Base-by-base conservation (phyloP, 2,113 vertebrate species). In the Chloropsis hardwickii region DNA sequence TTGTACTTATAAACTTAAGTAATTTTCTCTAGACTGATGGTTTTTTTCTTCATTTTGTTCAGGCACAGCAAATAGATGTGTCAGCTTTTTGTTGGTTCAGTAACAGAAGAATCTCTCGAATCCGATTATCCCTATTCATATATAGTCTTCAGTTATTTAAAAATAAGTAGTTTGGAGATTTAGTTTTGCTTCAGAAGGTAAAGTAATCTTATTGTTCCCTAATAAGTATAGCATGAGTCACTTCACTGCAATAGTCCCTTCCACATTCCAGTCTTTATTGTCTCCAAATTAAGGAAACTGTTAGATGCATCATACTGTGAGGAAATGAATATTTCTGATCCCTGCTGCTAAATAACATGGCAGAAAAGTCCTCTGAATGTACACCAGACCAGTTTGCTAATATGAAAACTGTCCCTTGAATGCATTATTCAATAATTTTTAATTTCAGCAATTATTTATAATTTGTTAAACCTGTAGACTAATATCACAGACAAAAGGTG, bases 81-180 rank as follows among this genome's bases (percentile, higher is more conserved):
- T 95, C 76, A 87, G 64, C 78, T 47, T 93, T 96, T 66, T 94
- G 62, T 90, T 89, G 60, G 80, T 94, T 93, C 82, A 85, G 70
- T 94, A 83, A 93, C 61, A 90, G 50, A 88, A 94, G 94, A 96
- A 92, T 76, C 77, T 90, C 35, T 91, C 45, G 71, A 94, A 96
- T 95, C 79, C 39, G 37, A 95, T 97, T 97, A 97, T 85, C 91
- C 86, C 91, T 80, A 92, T 94, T 93, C 11, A 2, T 91, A 78
- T 47, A 39, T 45, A 93, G 66, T 92, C 90, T 95, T 60, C 19
- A 87, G 47, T 94, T 96, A 81, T 97, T 96, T 80, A 96, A 96
- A 97, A 95, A 95, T 91, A 97, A 97, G 90, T 92, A 94, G 72
- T 94, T 90, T 92, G 72, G 96, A 96, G 70, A 95, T 95, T 94